phyloP scores from a whole-genome alignment of 2,113 vertebrate genomes.

The Meleagris gallopavo region DNA sequence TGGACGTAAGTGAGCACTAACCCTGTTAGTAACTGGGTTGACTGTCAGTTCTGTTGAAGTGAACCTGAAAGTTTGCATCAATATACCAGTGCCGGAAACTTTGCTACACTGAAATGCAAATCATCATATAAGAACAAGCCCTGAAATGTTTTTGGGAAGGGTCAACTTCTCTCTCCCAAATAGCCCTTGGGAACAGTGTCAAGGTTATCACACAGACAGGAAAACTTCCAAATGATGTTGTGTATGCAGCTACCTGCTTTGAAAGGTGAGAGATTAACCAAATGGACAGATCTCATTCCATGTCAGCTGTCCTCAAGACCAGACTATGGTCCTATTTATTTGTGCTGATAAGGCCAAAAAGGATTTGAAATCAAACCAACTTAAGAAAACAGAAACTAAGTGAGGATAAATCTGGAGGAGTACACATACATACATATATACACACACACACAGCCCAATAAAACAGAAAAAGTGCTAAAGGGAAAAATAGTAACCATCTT shows the following conservation, averaged over 20 bases:
- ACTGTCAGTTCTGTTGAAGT: background rate
- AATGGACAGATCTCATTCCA: background rate
- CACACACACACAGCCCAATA: background rate
- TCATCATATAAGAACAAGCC: background rate
- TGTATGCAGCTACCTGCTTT: background rate
- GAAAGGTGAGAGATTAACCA: background rate
- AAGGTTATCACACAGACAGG: background rate
- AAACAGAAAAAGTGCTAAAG: background rate
- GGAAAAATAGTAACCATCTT: background rate
- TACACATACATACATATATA: background rate
- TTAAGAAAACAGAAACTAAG: constrained; percentile 28
- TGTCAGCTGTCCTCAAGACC: constrained; percentile 17
- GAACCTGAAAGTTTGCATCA: background rate
- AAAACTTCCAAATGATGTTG: background rate
- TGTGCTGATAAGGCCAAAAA: background rate
- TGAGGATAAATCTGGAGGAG: background rate
- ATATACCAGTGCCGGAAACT: background rate
- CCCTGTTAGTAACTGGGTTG: background rate
- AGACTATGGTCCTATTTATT: background rate
- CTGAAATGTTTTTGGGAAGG: background rate
- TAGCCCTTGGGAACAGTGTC: background rate
- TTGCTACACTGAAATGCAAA: constrained; percentile 6
- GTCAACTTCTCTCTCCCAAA: background rate
- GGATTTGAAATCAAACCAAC: constrained; percentile 41
- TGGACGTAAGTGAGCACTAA: background rate